These are phyloP conservation scores for Morphnarchus princeps DNA, from an alignment of 2,113 vertebrate genomes.

Conservation along the genomic window DNA sequence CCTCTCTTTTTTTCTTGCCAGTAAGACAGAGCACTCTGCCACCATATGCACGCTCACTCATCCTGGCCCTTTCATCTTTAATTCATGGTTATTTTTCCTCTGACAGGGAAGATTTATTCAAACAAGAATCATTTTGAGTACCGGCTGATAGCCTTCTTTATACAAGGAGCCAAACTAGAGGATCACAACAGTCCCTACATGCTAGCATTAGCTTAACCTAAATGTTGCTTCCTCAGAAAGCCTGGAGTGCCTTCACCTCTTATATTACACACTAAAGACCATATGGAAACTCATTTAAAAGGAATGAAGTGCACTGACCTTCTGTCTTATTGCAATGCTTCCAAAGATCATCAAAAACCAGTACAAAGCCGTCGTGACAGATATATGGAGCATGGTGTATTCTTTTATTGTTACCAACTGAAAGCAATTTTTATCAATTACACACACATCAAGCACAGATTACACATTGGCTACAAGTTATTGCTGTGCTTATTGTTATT, in stretches of 20 bases:
- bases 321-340: constrained; percentile 14
- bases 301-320: constrained; percentile 32
- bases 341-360: constrained; percentile 3
- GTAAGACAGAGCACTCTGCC: neutral
- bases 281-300: constrained; percentile 48
- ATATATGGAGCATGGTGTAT: constrained; percentile 12
- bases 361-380: neutral
- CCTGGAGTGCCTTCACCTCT: neutral
- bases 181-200: neutral
- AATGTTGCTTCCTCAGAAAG: neutral
- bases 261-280: constrained; percentile 5
- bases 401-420: constrained; percentile 25
- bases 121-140: constrained; percentile 13
- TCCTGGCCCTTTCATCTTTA: constrained; percentile 31
- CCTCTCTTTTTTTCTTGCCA: neutral
- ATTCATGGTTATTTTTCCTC: neutral
- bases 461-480: neutral
- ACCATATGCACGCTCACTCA: neutral
- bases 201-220: neutral
- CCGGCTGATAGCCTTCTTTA: neutral
- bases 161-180: neutral
- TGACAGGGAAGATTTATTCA: constrained; percentile 26
- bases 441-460: neutral
- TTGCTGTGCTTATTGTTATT: neutral
- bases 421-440: constrained; percentile 52